A percentile compares a stretch with the other conserved stretches of the same genome.
phyloP scores from a whole-genome alignment of 1,140 invertebrate species.

The Ectropis grisescens region DNA sequence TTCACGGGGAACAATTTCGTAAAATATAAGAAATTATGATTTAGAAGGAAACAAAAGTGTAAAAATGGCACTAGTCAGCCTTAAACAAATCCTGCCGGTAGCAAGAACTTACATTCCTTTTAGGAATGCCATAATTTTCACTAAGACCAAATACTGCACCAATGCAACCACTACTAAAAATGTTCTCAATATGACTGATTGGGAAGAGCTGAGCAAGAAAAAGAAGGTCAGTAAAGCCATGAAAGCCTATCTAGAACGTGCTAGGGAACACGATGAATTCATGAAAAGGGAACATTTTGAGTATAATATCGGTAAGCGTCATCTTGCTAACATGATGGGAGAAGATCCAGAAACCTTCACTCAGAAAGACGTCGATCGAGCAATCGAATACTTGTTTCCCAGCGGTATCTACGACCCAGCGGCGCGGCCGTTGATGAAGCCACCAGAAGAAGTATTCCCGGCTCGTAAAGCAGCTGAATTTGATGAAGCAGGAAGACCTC shows the following conservation, averaged over 20 bases:
- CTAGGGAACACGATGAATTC: constrained; percentile 85
- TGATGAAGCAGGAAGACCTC: constrained; percentile 88
- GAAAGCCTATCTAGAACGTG: constrained; percentile 87
- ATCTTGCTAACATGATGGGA: constrained; percentile 99
- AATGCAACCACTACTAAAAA: constrained; percentile 16
- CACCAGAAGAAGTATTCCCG: constrained; percentile 89
- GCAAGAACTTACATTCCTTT: constrained; percentile 5
- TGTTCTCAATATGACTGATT: constrained; percentile 42
- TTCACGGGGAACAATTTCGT: too few relatives aligned
- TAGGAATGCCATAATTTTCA: constrained; percentile 2
- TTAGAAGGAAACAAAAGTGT: not conserved
- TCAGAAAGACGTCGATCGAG: constrained; percentile 87
- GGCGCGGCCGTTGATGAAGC: constrained; percentile 89
- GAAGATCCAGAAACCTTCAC: constrained; percentile 89
- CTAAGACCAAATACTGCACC: constrained; percentile 21
- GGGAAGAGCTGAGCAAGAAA: constrained; percentile 63
- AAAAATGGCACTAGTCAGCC: constrained; percentile 8
- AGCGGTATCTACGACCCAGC: constrained; percentile 87
- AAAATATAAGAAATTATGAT: too few relatives aligned
- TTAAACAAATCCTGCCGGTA: constrained; percentile 6
- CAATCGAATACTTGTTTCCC: constrained; percentile 93
- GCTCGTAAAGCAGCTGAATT: constrained; percentile 90
- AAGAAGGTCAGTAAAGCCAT: constrained; percentile 87
- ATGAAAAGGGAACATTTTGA: constrained; percentile 86
- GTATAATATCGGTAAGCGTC: constrained; percentile 92